Base-by-base conservation (phyloP, 2,888 invertebrate species). In the Masnerella sp. region DNA sequence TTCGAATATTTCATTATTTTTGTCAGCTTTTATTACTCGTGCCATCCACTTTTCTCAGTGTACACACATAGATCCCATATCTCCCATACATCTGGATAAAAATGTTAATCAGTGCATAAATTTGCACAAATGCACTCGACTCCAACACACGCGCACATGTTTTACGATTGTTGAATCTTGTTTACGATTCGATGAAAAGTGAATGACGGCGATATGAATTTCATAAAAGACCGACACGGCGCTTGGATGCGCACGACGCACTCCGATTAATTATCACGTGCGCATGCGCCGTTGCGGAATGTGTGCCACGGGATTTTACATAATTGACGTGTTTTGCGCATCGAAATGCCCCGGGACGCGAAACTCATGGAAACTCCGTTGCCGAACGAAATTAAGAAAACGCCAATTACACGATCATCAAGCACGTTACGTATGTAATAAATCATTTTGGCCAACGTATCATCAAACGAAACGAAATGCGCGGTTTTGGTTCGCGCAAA, bases 381-480 rank as follows among this genome's bases (percentile, higher is more conserved):
- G n/a, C 20, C 17, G 11, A 20, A 25, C 20, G 43, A 43, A 43
- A 30, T 47, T 47, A 47, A 47, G 45, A 30, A 47, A 47, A 30
- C 30, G 17, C 30, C 45, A 47, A 18, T 47, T 30, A 28, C 17
- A 2, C 20, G 42, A n/a, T 18, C 42, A 9, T 11, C 22, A 14
- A 12, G 2, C 36, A 7, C 30, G n/a, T n/a, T 17, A 5, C 22
- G 22, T 3, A 3, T 3, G 7, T 38, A 8, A 12, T 38, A 38
- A 38, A 38, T 38, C 38, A 38, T n/a, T 17, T 14, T 7, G 38
- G 7, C 11, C 20, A 17, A 43, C 43, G 40, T 40, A 9, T 40
- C 40, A 38, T 38, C 38, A 38, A 8, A 17, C 1, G 9, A 38
- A 86, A 25, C 25, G 25, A 4, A 8, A 25, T 4, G 8, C 25